Conservation (phyloP, 92 coral and sea anemone species). For the Montipora capitata region DNA sequence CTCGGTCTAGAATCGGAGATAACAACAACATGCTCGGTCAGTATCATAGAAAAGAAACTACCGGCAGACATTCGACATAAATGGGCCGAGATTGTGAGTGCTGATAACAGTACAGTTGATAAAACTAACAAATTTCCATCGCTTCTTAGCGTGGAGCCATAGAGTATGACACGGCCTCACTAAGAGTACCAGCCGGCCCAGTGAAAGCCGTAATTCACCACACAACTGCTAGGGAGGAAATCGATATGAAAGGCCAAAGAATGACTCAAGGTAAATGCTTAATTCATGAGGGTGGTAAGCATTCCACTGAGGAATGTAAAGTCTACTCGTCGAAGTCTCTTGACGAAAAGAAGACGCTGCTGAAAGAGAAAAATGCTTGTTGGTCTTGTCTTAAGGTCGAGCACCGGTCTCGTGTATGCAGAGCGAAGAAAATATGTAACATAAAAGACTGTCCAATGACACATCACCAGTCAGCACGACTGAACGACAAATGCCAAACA, state of each 20-base stretch:
- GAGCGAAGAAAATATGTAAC: background rate
- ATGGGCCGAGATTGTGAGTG: constrained; percentile 25
- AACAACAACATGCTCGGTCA: constrained; percentile 79
- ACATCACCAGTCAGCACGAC: too few relatives aligned
- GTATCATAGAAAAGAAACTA: constrained; percentile 70
- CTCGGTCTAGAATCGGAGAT: too few relatives aligned
- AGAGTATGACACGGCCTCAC: too few relatives aligned
- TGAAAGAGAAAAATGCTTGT: constrained; percentile 65
- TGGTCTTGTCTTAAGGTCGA: constrained; percentile 44
- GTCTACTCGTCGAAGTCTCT: constrained; percentile 31
- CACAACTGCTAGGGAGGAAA: constrained; percentile 4
- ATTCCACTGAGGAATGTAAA: constrained; percentile 40
- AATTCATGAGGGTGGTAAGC: constrained; percentile 26
- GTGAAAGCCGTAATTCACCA: constrained; percentile 17
- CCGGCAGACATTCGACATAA: background rate
- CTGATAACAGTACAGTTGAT: constrained; percentile 42
- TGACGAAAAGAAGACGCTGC: constrained; percentile 1
- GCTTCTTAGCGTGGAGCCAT: constrained; percentile 24
- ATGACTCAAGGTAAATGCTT: constrained; percentile 15
- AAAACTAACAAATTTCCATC: constrained; percentile 71
- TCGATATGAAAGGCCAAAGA: background rate
- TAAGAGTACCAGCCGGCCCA: too few relatives aligned
- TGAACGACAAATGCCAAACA: too few relatives aligned
- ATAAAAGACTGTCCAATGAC: too few relatives aligned
- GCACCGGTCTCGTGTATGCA: constrained; percentile 53